Evolutionary conservation across 1,140 invertebrate genomes (phyloP).

Genomic region (Drosophila tani): DNA sequence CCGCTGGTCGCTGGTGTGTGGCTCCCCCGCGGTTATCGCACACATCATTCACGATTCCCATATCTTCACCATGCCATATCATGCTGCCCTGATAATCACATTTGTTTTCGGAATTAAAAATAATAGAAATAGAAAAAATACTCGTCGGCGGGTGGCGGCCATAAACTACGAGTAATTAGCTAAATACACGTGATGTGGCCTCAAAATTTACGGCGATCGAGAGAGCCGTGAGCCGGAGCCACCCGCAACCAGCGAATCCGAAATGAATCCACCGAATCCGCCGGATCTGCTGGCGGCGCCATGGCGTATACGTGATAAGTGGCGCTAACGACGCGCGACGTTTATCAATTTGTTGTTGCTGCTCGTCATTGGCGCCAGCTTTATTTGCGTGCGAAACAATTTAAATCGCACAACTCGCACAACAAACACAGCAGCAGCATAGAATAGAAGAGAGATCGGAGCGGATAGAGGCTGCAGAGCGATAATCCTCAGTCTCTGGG

Average conservation of each 20-base stretch:
- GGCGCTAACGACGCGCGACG: constrained; percentile 79
- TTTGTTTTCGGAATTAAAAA: constrained; percentile 19
- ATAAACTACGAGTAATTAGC: constrained; percentile 57
- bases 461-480: constrained; percentile 11
- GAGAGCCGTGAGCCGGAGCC: not conserved
- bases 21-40: constrained; percentile 39
- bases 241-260: not conserved
- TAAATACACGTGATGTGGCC: constrained; percentile 44
- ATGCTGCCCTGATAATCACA: constrained; percentile 36
- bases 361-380: constrained; percentile 74
- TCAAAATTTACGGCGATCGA: constrained; percentile 10
- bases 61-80: constrained; percentile 16
- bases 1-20: not conserved
- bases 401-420: constrained; percentile 62
- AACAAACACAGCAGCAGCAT: constrained; percentile 13
- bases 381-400: constrained; percentile 81
- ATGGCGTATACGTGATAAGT: constrained; percentile 82
- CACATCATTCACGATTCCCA: constrained; percentile 49
- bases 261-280: constrained; percentile 17
- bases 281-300: constrained; percentile 44
- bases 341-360: constrained; percentile 71
- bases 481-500: constrained; percentile 27
- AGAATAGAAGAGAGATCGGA: constrained; percentile 6
- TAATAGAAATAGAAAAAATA: not conserved
- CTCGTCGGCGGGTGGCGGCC: constrained; percentile 1